phyloP scores from a whole-genome alignment of 2,888 invertebrate species.

The Eurytoma californica region DNA sequence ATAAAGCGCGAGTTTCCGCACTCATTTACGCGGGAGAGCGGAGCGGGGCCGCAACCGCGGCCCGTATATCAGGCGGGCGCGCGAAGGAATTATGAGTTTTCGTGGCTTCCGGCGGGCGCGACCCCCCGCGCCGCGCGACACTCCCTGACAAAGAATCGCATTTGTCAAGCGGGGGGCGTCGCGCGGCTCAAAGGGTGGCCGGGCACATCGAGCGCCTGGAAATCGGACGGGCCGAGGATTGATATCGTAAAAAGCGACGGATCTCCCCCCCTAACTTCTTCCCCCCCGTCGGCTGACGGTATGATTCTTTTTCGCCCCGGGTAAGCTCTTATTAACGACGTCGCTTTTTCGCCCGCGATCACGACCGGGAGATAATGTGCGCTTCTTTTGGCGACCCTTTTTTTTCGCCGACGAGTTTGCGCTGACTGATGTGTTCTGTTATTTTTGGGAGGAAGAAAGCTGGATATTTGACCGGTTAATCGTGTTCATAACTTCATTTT shows the following conservation, averaged over 20 bases:
- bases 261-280: background rate
- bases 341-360: conserved; percentile 31
- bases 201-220: background rate
- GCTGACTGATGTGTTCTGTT: conserved; percentile 4
- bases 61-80: conserved; percentile 5
- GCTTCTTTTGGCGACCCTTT: background rate
- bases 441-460: background rate
- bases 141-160: conserved; percentile 43
- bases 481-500: no score
- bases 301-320: conserved; percentile 30
- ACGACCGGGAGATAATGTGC: conserved; percentile 4
- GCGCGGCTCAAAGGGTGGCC: background rate
- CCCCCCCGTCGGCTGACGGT: conserved; percentile 1
- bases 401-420: no score
- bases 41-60: background rate
- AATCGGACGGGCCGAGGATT: conserved; percentile 45
- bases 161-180: conserved; percentile 23
- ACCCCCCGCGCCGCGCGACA: conserved; percentile 2
- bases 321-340: conserved; percentile 53
- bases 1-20: conserved; percentile 3
- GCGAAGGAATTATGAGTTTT: conserved; percentile 43
- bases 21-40: conserved; percentile 8
- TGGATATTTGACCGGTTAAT: no score
- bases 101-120: conserved; percentile 12
- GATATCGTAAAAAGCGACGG: conserved; percentile 47